These are phyloP conservation scores for Pituophis catenifer DNA, from an alignment of 2,113 vertebrate genomes.

Conservation along the genomic window DNA sequence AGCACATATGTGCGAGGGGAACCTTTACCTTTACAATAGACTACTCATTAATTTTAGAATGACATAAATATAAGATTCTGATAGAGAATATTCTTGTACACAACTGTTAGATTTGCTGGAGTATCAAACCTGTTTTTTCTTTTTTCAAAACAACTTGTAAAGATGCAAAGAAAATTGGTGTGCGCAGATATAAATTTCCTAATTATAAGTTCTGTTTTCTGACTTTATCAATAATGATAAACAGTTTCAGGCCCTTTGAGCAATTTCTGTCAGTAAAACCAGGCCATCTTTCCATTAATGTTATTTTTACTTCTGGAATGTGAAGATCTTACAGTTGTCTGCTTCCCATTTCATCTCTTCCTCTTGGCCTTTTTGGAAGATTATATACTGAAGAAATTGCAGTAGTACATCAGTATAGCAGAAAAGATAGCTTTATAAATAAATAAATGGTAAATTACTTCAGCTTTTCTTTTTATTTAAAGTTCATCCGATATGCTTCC, in stretches of 20 bases:
- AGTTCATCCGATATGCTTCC: background rate
- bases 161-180: background rate
- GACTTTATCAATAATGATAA: background rate
- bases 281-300: background rate
- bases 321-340: background rate
- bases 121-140: background rate
- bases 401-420: background rate
- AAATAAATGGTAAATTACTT: background rate
- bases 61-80: background rate
- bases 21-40: background rate
- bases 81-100: background rate
- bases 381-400: background rate
- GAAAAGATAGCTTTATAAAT: background rate
- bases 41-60: background rate
- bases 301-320: background rate
- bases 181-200: background rate
- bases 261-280: background rate
- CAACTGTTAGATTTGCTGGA: background rate
- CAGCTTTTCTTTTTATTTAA: background rate
- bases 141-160: background rate
- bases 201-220: background rate
- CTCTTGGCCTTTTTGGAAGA: background rate
- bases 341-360: background rate
- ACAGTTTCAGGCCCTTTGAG: background rate
- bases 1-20: too few species aligned